Percentiles rank a stretch among this genome's conserved stretches.
Evolutionary conservation across 2,113 vertebrate genomes (phyloP).

Genomic region (Pseudorhombus dupliciocellatus): DNA sequence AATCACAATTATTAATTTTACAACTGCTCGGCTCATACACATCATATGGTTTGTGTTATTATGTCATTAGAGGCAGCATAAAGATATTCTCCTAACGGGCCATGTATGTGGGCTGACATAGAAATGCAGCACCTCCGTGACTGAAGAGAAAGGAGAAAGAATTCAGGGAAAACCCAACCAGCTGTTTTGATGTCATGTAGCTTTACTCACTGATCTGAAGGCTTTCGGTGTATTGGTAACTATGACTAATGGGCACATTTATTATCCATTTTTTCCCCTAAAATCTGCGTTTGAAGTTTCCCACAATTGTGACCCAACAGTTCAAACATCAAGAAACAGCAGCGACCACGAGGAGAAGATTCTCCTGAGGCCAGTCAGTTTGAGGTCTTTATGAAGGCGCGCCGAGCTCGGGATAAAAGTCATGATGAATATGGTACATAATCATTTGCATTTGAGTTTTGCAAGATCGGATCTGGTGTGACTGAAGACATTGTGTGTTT

Average conservation of each 20-base stretch:
- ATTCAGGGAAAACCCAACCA: slow-evolving; percentile 27
- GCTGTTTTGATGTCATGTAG: slow-evolving; percentile 28
- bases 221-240: slow-evolving; percentile 24
- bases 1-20: not conserved
- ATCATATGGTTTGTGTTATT: not conserved
- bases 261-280: slow-evolving; percentile 30
- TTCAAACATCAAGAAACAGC: slow-evolving; percentile 31
- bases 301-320: slow-evolving; percentile 7
- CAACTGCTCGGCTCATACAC: not conserved
- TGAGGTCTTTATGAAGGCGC: slow-evolving; percentile 47
- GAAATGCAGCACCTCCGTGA: slow-evolving; percentile 26
- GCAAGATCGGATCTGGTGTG: slow-evolving; percentile 39
- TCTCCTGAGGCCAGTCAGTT: slow-evolving; percentile 42
- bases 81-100: not conserved
- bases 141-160: slow-evolving; percentile 7
- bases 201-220: slow-evolving; percentile 17
- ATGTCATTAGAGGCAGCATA: not conserved
- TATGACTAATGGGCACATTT: slow-evolving; percentile 29
- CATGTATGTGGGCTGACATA: slow-evolving; percentile 3
- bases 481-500: slow-evolving; percentile 44
- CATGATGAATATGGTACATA: slow-evolving; percentile 14
- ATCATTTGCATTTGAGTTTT: slow-evolving; percentile 35
- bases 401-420: slow-evolving; percentile 34
- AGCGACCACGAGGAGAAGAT: slow-evolving; percentile 24
- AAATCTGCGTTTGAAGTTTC: slow-evolving; percentile 6